These are phyloP conservation scores for Eptesicus fuscus DNA, from an alignment of 2,113 vertebrate genomes.

Conservation along the genomic window DNA sequence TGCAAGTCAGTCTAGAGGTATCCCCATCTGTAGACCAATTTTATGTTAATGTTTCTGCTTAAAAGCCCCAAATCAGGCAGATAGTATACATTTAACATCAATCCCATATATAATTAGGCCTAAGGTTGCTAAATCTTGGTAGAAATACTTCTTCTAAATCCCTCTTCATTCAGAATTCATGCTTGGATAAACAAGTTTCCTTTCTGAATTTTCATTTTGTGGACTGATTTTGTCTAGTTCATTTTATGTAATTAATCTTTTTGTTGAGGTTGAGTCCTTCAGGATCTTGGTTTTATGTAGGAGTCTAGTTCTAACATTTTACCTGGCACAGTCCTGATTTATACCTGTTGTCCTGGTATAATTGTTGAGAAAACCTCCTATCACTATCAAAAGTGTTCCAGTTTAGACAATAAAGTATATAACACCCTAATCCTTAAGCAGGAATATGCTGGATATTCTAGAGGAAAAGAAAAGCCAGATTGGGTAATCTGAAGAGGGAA, in stretches of 20 bases:
- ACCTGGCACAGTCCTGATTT: not conserved
- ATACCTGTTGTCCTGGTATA: not conserved
- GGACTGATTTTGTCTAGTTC: not conserved
- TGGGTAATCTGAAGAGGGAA: not conserved
- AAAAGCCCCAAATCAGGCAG: not conserved
- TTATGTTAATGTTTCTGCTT: not conserved
- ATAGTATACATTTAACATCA: not conserved
- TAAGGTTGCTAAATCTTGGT: not conserved
- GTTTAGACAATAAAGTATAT: not conserved
- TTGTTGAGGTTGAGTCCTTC: not conserved
- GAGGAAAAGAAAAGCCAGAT: not conserved
- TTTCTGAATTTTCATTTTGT: not conserved
- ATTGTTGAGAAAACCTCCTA: not conserved
- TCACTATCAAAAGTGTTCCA: not conserved
- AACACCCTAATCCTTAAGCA: not conserved
- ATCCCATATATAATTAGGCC: not conserved
- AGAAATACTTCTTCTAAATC: not conserved
- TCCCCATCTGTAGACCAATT: not conserved
- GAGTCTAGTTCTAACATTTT: not conserved
- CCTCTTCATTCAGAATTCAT: not conserved
- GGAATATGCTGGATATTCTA: not conserved
- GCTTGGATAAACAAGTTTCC: not conserved
- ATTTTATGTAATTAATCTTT: not conserved
- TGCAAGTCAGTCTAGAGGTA: not conserved
- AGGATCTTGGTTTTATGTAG: not conserved